Evolutionary conservation across 2,113 vertebrate species (phyloP), one percentile per base, ranked within the genome.

Genomic region (Ellobius talpinus): DNA sequence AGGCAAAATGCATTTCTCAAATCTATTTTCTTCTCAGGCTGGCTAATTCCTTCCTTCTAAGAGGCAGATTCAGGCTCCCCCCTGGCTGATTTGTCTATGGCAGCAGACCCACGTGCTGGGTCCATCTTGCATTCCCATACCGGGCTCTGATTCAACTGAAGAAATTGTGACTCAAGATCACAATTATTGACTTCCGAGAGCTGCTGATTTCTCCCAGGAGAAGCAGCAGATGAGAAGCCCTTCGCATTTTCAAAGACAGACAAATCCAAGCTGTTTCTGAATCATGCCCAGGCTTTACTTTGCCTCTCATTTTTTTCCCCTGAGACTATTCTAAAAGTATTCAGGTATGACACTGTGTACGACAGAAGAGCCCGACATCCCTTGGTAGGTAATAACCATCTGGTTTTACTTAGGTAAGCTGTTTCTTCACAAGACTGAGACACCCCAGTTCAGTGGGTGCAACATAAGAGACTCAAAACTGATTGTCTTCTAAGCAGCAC

Each of bases 1-100:
- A 93, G 88, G 77, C 85, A 95, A 96, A 98, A 93, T 92, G 77
- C 72, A 97, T 92, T 97, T 95, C 72, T 96, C 88, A 95, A 94
- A 82, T 97, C 95, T 97, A 66, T 94, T 97, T 98, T 95, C 85
- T 81, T 92, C 85, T 92, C 84, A 94, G 87, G 84, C 33, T n/a
- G 7, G 86, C 65, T 96, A 97, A 97, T 96, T 95, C 76, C 65
- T 96, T 96, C 66, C 96, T 97, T 97, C 45, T 87, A 95, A 85
- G 82, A 93, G 85, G 61, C 72, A 93, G 92, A 74, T 91, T 91
- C 31, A 79, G 77, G 90, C 63, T 47, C 84, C 66, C 73, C 33
- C 12, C 68, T 90, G 52, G 45, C 93, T 0, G 1, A n/a, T 85
- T 91, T 0, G 1, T 87, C 90, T 85, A 58, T 21, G 63, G 94